These are phyloP conservation scores for Chitala chitala DNA, from an alignment of 2,113 vertebrate species.

Conservation along the genomic window DNA sequence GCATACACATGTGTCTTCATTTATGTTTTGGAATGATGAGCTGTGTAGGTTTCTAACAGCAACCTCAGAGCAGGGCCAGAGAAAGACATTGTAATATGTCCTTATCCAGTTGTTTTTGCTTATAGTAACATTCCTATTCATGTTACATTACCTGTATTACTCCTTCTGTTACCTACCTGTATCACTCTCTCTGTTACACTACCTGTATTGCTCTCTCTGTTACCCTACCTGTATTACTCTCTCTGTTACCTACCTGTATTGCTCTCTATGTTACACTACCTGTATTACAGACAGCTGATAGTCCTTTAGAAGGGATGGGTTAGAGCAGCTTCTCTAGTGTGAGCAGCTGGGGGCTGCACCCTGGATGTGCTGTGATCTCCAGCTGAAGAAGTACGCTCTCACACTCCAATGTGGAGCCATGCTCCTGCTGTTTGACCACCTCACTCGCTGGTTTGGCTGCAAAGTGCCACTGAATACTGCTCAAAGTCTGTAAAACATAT, in stretches of 20 bases:
- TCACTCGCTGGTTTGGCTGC: neutral
- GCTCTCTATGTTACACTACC: neutral
- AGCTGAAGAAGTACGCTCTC: constrained; percentile 14
- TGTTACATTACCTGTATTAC: no score
- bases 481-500: no score
- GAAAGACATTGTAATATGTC: no score
- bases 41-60: neutral
- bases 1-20: neutral
- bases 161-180: neutral
- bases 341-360: constrained; percentile 51
- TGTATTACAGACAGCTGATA: constrained; percentile 32
- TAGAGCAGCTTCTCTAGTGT: constrained; percentile 57
- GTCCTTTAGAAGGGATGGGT: constrained; percentile 52
- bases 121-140: neutral
- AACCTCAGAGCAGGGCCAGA: neutral
- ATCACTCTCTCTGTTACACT: neutral
- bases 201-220: neutral
- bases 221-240: neutral
- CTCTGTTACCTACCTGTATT: neutral
- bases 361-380: constrained; percentile 54
- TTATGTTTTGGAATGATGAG: neutral
- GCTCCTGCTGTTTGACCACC: neutral
- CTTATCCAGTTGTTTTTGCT: no score
- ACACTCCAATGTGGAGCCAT: neutral
- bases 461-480: neutral